Conservation (phyloP, 2,888 invertebrate species). For the Octonoba sinensis region DNA sequence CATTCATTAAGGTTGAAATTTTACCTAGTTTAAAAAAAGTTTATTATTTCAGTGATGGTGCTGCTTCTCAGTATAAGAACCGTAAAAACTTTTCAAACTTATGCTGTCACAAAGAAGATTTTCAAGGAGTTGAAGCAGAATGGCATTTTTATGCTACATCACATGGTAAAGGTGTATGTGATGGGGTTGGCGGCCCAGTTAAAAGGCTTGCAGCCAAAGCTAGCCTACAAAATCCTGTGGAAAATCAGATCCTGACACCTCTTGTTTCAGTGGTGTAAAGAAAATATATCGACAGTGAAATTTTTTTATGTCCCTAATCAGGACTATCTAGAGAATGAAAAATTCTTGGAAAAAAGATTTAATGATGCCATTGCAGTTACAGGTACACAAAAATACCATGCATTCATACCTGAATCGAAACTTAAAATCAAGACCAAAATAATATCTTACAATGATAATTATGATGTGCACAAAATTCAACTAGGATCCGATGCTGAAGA, state of each 20-base stretch:
- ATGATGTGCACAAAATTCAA: neutral
- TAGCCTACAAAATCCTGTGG: neutral
- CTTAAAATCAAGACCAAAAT: neutral
- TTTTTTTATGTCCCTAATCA: neutral
- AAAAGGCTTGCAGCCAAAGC: neutral
- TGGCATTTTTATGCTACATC: neutral
- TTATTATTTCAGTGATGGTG: too few species aligned
- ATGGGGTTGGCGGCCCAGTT: neutral
- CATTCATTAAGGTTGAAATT: neutral
- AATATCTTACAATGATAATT: neutral
- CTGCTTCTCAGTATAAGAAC: neutral
- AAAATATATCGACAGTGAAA: neutral
- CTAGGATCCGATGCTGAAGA: too few species aligned
- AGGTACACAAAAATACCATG: neutral
- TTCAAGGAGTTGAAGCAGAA: neutral
- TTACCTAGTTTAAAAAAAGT: neutral
- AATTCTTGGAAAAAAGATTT: neutral
- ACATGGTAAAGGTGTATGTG: neutral
- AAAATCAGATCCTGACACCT: neutral
- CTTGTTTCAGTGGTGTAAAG: neutral
- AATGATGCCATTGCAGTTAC: neutral
- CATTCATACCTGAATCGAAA: neutral
- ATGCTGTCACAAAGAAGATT: conserved; percentile 7
- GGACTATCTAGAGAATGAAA: neutral
- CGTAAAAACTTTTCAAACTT: neutral